Evolutionary conservation across 2,113 vertebrate species (phyloP), one percentile per base, ranked within the genome.

Genomic region (Rafetus swinhoei): DNA sequence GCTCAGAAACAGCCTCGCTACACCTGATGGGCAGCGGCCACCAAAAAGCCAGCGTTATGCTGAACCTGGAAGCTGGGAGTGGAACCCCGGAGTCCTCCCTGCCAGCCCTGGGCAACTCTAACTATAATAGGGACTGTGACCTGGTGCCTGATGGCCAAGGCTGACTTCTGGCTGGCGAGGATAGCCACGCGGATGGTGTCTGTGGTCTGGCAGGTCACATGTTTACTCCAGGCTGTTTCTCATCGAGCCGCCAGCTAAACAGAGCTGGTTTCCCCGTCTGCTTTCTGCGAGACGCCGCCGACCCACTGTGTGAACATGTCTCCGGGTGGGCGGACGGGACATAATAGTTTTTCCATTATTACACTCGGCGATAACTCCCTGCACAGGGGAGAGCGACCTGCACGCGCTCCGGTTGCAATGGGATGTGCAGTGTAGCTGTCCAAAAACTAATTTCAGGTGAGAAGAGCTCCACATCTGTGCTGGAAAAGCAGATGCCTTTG

Each of bases 361-460:
- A 94, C 93, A 84, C 12, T 14, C 79, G 53, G 62, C 86, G 93
- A 92, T 90, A 93, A 82, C 59, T 93, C 87, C 69, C 82, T 89
- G 88, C 19, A 29, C 79, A 72, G 54, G 59, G 89, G 55, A 93
- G 39, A 27, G 21, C 0, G 0, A 92, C 59, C 1, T 0, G 6
- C 45, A 45, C 54, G 15, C 25, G 25, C 76, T 87, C 53, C 4
- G 10, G 84, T 87, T 87, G 86, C 92, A 90, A 79, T 52, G 87
- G 57, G 39, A 15, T 87, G 82, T 62, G 55, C 77, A 87, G 1
- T 6, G 57, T 91, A 80, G 93, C 88, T 95, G 72, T 94, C 87
- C 86, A 93, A 86, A 92, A 94, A 55, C 55, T 82, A 59, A 81
- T 93, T 93, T 96, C 90, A 94, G 96, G 94, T 96, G 94, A 96